These are phyloP conservation scores for Calyptomena viridis DNA, from an alignment of 2,113 vertebrate species.

Conservation along the genomic window DNA sequence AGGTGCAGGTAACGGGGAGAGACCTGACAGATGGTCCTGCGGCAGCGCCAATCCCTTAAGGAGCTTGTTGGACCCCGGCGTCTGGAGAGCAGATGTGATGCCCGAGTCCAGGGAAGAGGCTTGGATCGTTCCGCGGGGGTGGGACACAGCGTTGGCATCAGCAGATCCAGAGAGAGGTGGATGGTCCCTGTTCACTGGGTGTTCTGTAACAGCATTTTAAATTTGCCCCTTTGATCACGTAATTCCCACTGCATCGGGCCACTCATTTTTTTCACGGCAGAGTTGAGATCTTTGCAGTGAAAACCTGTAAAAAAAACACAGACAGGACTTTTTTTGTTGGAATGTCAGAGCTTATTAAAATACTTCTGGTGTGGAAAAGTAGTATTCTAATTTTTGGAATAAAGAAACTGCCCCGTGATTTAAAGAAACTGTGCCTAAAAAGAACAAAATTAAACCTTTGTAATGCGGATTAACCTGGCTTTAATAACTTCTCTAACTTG, in stretches of 20 bases:
- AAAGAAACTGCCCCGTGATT: neutral
- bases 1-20: neutral
- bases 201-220: accelerated
- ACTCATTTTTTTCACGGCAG: neutral
- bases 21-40: neutral
- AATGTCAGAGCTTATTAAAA: neutral
- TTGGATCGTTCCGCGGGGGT: accelerated
- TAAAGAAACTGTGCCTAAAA: neutral
- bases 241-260: accelerated
- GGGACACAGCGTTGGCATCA: accelerated
- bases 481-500: neutral
- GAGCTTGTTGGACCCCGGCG: neutral
- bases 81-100: accelerated
- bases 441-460: neutral
- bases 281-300: accelerated
- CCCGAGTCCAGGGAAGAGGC: neutral
- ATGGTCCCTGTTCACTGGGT: no score
- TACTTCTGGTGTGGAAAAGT: neutral
- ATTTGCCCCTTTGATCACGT: accelerated
- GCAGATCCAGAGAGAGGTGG: neutral
- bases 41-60: neutral
- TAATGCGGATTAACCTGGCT: neutral
- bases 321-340: no score
- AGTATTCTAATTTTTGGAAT: neutral
- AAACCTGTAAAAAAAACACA: neutral